Percentiles rank a stretch among this genome's conserved stretches.
Evolutionary conservation across 2,113 vertebrate genomes (phyloP).

Genomic region (Silurus asotus): DNA sequence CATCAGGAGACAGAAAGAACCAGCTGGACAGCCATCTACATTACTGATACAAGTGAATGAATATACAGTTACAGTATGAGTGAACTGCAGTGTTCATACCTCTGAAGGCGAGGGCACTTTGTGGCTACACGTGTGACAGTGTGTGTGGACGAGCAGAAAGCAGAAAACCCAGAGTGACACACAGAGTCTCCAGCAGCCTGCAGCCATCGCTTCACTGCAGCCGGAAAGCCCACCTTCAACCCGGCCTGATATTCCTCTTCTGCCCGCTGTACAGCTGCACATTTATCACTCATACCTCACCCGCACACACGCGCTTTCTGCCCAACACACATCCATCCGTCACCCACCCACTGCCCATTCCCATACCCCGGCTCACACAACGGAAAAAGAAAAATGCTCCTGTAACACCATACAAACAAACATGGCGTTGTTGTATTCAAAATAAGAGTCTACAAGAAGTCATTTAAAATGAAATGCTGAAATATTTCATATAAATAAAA

Average conservation of each 20-base stretch:
- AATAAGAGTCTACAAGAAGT: background rate
- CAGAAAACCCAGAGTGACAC: conserved; percentile 53
- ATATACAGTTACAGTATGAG: background rate
- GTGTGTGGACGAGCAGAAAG: conserved; percentile 54
- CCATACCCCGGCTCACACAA: background rate
- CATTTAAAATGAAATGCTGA: no score
- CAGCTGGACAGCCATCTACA: background rate
- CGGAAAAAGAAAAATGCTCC: no score
- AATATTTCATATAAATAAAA: no score
- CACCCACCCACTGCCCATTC: background rate
- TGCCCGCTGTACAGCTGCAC: conserved; percentile 13
- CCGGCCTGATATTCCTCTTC: conserved; percentile 23
- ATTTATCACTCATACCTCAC: conserved; percentile 47
- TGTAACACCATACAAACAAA: background rate
- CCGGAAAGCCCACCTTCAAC: conserved; percentile 13
- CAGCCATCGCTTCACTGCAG: conserved; percentile 66
- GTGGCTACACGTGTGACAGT: conserved; percentile 69
- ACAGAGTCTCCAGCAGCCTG: conserved; percentile 58
- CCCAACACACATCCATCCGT: no score
- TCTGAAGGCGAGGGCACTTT: conserved; percentile 62
- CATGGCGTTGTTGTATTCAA: background rate
- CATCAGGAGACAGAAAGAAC: background rate
- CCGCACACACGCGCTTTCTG: background rate
- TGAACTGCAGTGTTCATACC: conserved; percentile 53
- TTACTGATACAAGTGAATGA: background rate